A percentile compares a stretch with the other conserved stretches of the same genome.
phyloP scores from a whole-genome alignment of 2,113 vertebrate species.

The Python bivittatus region DNA sequence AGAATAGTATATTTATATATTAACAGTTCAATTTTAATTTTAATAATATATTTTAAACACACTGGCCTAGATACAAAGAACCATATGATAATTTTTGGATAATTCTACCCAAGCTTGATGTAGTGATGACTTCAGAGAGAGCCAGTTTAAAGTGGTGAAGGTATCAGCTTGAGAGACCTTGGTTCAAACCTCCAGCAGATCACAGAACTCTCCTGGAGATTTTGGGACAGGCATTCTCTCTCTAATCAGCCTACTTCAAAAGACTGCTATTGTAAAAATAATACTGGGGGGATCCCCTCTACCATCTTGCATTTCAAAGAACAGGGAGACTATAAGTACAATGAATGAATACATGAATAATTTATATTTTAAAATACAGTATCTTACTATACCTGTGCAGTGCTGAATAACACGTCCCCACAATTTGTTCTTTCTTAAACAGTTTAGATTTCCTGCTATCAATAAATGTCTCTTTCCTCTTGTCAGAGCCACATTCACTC shows the following conservation, averaged over 20 bases:
- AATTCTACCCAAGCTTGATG: not conserved
- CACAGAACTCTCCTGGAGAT: not conserved
- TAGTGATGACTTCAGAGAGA: not conserved
- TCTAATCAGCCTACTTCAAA: not conserved
- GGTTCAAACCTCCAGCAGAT: not conserved
- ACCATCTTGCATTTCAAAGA: not conserved
- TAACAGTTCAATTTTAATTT: not conserved
- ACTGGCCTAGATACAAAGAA: not conserved
- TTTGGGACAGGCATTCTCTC: not conserved
- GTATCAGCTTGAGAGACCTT: not conserved
- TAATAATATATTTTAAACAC: not conserved
- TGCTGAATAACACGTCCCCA: constrained; percentile 78
- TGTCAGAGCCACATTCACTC: constrained; percentile 78
- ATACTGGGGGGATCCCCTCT: not conserved
- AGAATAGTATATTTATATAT: constrained; percentile 16
- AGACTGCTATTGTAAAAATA: not conserved
- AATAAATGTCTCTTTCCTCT: constrained; percentile 78
- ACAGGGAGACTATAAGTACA: not conserved
- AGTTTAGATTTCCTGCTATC: constrained; percentile 75
- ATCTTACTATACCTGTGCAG: constrained; percentile 73
- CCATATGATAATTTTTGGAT: too few species aligned
- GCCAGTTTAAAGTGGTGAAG: not conserved
- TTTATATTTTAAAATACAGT: not conserved
- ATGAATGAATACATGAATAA: not conserved
- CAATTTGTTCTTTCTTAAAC: constrained; percentile 72